Conservation (phyloP, 2,888 invertebrate species). For the Drosophila picticornis region DNA sequence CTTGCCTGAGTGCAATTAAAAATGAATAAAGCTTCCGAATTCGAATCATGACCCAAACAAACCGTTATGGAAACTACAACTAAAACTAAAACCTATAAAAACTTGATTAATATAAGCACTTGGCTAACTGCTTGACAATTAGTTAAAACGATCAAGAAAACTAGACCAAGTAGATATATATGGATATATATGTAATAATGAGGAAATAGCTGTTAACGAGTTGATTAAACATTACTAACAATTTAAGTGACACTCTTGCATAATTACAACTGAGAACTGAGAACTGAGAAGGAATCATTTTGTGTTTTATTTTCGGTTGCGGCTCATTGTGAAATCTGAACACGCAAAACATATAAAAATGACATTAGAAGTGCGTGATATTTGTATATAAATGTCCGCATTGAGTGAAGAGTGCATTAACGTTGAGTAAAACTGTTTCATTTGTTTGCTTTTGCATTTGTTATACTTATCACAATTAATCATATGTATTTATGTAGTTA, state of each 20-base stretch:
- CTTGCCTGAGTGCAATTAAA: slow-evolving; percentile 6
- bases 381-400: slow-evolving; percentile 54
- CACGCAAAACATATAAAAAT: slow-evolving; percentile 70
- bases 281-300: slow-evolving; percentile 46
- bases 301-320: slow-evolving; percentile 7
- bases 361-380: slow-evolving; percentile 70
- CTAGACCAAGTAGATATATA: neutral
- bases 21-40: neutral
- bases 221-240: slow-evolving; percentile 7
- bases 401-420: neutral
- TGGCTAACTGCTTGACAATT: neutral
- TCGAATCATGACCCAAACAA: neutral
- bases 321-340: slow-evolving; percentile 57
- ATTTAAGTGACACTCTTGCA: slow-evolving; percentile 36
- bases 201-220: slow-evolving; percentile 24
- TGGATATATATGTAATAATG: neutral
- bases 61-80: neutral
- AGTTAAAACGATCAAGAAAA: neutral
- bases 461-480: slow-evolving; percentile 66
- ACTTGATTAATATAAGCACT: neutral
- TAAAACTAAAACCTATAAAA: neutral
- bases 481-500: slow-evolving; percentile 69
- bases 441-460: neutral
- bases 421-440: slow-evolving; percentile 1
- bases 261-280: slow-evolving; percentile 49